Evolutionary conservation across 1,140 invertebrate species (phyloP).

Genomic region (Sesamia nonagrioides): DNA sequence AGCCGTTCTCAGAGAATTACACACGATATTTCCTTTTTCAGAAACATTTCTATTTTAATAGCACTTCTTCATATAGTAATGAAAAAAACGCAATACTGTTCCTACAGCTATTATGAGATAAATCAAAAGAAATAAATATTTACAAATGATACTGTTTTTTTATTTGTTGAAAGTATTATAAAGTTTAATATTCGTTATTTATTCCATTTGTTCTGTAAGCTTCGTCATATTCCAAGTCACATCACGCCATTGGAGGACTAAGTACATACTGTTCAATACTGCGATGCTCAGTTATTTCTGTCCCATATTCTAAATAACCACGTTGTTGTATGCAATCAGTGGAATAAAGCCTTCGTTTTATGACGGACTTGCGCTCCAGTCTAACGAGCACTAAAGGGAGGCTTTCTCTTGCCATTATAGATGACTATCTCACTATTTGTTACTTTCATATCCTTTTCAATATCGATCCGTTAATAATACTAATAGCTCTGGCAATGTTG

Average conservation of each 20-base stretch:
- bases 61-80: not conserved
- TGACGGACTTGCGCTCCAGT: not conserved
- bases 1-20: not conserved
- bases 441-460: slow-evolving; percentile 36
- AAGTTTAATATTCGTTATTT: not conserved
- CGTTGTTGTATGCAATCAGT: slow-evolving; percentile 9
- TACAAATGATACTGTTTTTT: no score
- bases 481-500: not conserved
- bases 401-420: slow-evolving; percentile 36
- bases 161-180: no score
- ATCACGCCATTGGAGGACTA: not conserved
- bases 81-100: no score
- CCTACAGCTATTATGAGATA: no score
- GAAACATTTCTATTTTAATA: not conserved
- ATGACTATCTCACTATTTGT: slow-evolving; percentile 20
- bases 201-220: no score
- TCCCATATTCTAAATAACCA: slow-evolving; percentile 21
- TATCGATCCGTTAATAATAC: slow-evolving; percentile 8
- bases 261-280: not conserved
- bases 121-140: no score
- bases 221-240: no score
- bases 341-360: slow-evolving; percentile 12
- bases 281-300: not conserved
- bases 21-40: slow-evolving; percentile 13
- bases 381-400: slow-evolving; percentile 14